Base-by-base conservation (phyloP, 2,113 vertebrate genomes). In the Pelodiscus sinensis region DNA sequence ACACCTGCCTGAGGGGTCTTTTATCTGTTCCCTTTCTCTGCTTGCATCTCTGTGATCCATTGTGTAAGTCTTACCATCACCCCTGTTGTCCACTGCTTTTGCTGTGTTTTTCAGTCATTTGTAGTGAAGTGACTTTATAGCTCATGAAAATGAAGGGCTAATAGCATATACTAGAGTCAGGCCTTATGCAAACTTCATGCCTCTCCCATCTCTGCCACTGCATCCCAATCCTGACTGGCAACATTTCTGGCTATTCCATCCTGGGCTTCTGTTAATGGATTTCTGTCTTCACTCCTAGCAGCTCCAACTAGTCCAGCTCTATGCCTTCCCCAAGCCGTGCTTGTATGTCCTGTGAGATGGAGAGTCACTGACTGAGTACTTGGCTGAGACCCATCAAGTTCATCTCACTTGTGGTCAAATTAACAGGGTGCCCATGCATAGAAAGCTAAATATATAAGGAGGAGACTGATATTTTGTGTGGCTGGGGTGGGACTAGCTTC, bases 361-460 rank as follows among this genome's bases (percentile, higher is more conserved):
- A 83, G 51, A 44, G n/a, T 44, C 80, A 35, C 3, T 27, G 83
- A 86, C 52, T 73, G 27, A 57, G 60, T 92, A 79, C n/a, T 60
- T 84, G 81, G 38, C 84, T 95, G 84, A 80, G 44, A 86, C 73
- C 51, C 65, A 24, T 87, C 73, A 84, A 81, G 85, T 22, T 84
- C 25, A 4, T 88, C 81, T 88, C 71, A 29, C 50, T 55, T 62
- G 25, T 1, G 1, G 15, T 88, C 12, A 21, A 92, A 65, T 84
- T 35, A 65, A 80, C 52, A 44, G 86, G 86, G 73, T 91, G 90
- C 84, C 58, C 78, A 78, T 73, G 19, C 84, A 94, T 55, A 91
- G 78, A 71, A 79, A 88, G 58, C 58, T 78, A 92, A 91, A 88
- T 86, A 88, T n/a, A 19, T 85, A 79, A 78, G 55, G 18, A 88